A percentile compares a stretch with the other conserved stretches of the same genome.
Evolutionary conservation across 2,113 vertebrate species (phyloP).

Genomic region (Rissa tridactyla): DNA sequence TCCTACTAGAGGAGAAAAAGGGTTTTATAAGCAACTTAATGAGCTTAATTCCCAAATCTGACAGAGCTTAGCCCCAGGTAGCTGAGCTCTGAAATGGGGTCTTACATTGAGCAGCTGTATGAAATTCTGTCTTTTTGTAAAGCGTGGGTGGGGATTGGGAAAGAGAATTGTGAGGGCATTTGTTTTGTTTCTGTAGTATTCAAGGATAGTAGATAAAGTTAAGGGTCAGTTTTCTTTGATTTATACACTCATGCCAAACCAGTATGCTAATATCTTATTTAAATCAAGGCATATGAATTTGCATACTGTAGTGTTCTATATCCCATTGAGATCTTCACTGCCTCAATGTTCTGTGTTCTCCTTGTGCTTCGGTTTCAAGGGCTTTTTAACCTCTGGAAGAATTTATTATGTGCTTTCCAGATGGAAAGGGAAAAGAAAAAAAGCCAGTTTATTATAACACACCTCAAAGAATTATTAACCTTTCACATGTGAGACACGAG

Average conservation of each 20-base stretch:
- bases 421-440: not conserved
- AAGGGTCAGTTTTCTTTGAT: not conserved
- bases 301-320: not conserved
- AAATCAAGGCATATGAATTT: constrained; percentile 24
- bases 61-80: not conserved
- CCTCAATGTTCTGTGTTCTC: not conserved
- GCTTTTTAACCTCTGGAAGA: constrained; percentile 30
- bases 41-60: constrained; percentile 24
- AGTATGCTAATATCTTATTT: constrained; percentile 21
- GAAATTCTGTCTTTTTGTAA: not conserved
- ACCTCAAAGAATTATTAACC: constrained; percentile 17
- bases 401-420: constrained; percentile 37
- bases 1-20: not conserved
- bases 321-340: not conserved
- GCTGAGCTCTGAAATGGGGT: not conserved
- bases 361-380: constrained; percentile 40
- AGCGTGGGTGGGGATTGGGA: not conserved
- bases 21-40: constrained; percentile 8
- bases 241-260: not conserved
- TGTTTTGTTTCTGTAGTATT: not conserved
- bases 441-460: not conserved
- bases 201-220: not conserved
- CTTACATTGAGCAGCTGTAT: not conserved
- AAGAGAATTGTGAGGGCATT: not conserved
- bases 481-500: not conserved